Evolutionary conservation across 2,113 vertebrate species (phyloP), one percentile per base, ranked within the genome.

Genomic region (Brachypodius melanocephalos): DNA sequence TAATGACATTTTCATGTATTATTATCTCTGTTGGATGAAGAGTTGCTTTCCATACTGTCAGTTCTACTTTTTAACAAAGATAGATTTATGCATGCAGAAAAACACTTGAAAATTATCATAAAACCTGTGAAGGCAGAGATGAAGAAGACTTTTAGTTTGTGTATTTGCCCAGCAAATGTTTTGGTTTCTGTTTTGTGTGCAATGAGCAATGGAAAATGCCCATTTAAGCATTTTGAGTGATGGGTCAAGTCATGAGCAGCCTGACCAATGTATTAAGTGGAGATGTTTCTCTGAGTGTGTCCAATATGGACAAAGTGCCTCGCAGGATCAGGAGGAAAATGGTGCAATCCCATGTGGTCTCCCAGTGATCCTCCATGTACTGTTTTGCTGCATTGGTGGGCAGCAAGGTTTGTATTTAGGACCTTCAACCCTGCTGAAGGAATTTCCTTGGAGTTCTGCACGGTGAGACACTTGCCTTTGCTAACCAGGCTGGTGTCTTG

Each of bases 1-100:
- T 55, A 83, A 93, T 48, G 72, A 63, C 31, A 38, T 71, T 94
- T 85, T 91, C 24, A n/a, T 63, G 4, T n/a, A n/a, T 90, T 87
- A 38, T 51, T 87, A 17, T 62, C n/a, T 88, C 15, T 59, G 17
- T 0, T 40, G 17, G 19, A 22, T 66, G 46, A 73, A 82, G 32
- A 71, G 9, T 3, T 68, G n/a, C 29, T 94, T 95, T 86, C 29
- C 21, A 32, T 66, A 49, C 32, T 42, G 21, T n/a, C 45, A 68
- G 14, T 75, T 88, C 6, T 45, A 16, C 6, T 57, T 93, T 93
- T 72, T 25, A 72, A 49, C 15, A 63, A 43, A 45, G 11, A 49
- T 16, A 80, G 5, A 73, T 71, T 32, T 81, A 62, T 28, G 16
- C 12, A 34, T 51, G 25, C 15, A 84, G n/a, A 66, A 89, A 54